Evolutionary conservation across 2,113 vertebrate species (phyloP), one percentile per base, ranked within the genome.

Genomic region (Myocastor coypus): DNA sequence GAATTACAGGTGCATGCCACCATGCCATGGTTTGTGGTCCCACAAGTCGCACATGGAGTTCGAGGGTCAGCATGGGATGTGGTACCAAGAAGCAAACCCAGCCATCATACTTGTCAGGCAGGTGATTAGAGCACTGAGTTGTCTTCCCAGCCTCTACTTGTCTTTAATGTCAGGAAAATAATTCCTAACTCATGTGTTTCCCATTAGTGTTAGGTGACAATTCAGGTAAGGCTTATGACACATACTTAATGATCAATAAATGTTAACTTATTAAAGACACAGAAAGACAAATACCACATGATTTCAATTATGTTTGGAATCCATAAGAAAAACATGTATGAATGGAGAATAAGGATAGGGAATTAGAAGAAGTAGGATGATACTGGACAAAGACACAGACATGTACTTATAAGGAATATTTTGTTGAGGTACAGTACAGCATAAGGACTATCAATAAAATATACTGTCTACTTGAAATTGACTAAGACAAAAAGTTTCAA

Each of bases 131-230:
- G 8, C 50, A 52, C 50, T 52, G 50, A 10, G 50, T 52, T 52
- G 12, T 52, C 50, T 52, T 12, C 12, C 50, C 50, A 52, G 50
- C 1, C 1, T 12, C 12, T 52, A 10, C 50, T 5, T 11, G 50
- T 73, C 8, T 59, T 30, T 80, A 90, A 83, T 81, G 75, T 90
- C 20, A 52, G 7, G 34, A 69, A 77, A 66, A 14, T 40, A 89
- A 83, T 92, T 88, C 42, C 64, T 87, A 94, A 19, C n/a, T 86
- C 77, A 71, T 83, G 28, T 12, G 40, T 22, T 83, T 89, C 8
- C 46, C 28, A 34, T 92, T n/a, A 78, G 30, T 7, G 13, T 63
- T 89, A 94, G 83, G 69, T 85, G 42, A 83, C 89, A 64, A 52
- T 87, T 7, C 13, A 92, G 11, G 42, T 69, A 87, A 78, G 83